Evolutionary conservation across 2,113 vertebrate species (phyloP).

Genomic region (Solea solea): DNA sequence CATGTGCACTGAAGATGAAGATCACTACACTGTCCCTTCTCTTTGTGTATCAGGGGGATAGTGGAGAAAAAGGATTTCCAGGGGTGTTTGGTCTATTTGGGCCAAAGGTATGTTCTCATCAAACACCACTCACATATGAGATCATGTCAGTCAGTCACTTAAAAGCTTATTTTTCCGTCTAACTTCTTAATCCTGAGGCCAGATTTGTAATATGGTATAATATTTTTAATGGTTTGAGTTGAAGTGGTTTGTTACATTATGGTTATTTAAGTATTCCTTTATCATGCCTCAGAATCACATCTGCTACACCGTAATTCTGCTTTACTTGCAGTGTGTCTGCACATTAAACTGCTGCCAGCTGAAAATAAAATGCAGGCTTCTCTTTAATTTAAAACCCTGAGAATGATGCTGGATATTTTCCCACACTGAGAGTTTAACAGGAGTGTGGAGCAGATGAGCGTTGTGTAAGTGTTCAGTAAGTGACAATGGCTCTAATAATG

Average conservation of each 20-base stretch:
- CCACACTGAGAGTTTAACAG: constrained; percentile 15
- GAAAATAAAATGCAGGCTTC: constrained; percentile 48
- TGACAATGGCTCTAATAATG: constrained; percentile 1
- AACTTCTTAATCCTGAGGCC: constrained; percentile 1
- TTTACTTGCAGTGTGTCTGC: constrained; percentile 28
- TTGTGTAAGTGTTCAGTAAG: constrained; percentile 2
- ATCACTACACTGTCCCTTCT: neutral
- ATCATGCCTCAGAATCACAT: constrained; percentile 38
- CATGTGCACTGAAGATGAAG: neutral
- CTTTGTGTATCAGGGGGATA: constrained; percentile 83
- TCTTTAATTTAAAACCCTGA: constrained; percentile 34
- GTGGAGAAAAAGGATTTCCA: constrained; percentile 89
- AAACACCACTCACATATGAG: constrained; percentile 6
- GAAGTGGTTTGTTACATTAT: constrained; percentile 12
- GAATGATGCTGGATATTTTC: constrained; percentile 27
- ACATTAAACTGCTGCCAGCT: constrained; percentile 50
- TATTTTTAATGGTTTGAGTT: constrained; percentile 11
- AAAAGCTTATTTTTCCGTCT: neutral
- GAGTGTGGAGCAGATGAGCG: constrained; percentile 30
- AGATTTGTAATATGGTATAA: neutral
- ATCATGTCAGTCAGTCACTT: neutral
- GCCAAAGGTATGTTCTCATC: constrained; percentile 86
- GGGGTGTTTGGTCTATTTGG: constrained; percentile 91
- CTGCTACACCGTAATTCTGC: constrained; percentile 20
- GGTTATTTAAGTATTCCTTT: constrained; percentile 34